These are phyloP conservation scores for Odontomachus brunneus DNA, from an alignment of 1,140 invertebrate genomes.

Conservation along the genomic window DNA sequence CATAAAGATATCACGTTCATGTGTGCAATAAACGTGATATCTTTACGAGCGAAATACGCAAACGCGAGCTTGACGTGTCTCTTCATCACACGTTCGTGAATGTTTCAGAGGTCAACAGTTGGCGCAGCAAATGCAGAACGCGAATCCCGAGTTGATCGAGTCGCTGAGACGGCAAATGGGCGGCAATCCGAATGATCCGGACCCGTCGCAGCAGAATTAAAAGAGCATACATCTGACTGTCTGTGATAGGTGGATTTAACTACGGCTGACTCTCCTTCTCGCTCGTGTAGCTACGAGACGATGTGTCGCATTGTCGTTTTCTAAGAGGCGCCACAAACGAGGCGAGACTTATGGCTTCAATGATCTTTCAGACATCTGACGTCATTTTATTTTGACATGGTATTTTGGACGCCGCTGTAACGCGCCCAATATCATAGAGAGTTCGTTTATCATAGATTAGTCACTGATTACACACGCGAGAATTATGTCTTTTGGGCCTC, in stretches of 20 bases:
- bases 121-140: conserved; percentile 88
- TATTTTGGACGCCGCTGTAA: conserved; percentile 38
- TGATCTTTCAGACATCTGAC: too few species aligned
- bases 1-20: not conserved
- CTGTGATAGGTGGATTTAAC: conserved; percentile 31
- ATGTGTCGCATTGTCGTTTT: conserved; percentile 35
- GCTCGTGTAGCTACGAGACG: conserved; percentile 22
- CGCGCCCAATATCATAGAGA: conserved; percentile 33
- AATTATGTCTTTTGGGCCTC: conserved; percentile 1
- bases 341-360: conserved; percentile 17
- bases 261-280: conserved; percentile 54
- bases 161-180: conserved; percentile 87
- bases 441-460: conserved; percentile 45
- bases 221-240: not conserved
- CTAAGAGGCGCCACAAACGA: conserved; percentile 2
- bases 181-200: conserved; percentile 79
- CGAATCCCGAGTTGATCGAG: conserved; percentile 89
- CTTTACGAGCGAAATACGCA: too few species aligned
- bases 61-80: too few species aligned
- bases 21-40: conserved; percentile 1
- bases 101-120: conserved; percentile 88
- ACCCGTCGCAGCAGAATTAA: conserved; percentile 81
- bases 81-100: not conserved
- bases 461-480: not conserved
- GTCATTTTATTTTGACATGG: conserved; percentile 34